Evolutionary conservation across 2,797 vertebrate genomes (phyloP), one percentile per base, ranked within the genome.

Genomic region (Notolabrus celidotus): DNA sequence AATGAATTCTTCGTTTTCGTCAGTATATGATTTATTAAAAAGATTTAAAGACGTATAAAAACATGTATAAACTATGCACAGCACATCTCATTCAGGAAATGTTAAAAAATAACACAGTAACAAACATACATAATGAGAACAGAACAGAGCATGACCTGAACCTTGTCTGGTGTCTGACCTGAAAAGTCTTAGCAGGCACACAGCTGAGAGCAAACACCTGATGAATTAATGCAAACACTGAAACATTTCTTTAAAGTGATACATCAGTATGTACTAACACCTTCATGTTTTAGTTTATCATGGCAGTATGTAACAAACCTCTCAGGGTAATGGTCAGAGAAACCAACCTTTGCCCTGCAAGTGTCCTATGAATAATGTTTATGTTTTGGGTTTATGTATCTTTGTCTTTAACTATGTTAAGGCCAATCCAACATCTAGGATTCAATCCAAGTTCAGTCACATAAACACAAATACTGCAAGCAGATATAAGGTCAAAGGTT

Each of bases 1-100:
- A 38, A 14, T 38, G 10, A 38, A 38, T 1, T 38, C 36, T 14
- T 38, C 11, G 23, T 79, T 51, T 55, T n/a, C 3, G 52, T 41
- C 25, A 60, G 74, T 12, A 56, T 45, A 55, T 39, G 2, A 77
- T 89, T 89, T 90, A 90, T 89, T 90, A 70, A 86, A 89, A 2
- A 1, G 56, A 51, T 36, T 3, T 10, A 56, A 38, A 4, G n/a
- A 8, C 73, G 69, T 27, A 54, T 22, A 68, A 65, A 77, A 80
- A 73, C 47, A 84, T 54, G 27, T 66, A 79, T 11, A 58, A 57
- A 56, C 5, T 72, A 80, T 83, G 66, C 67, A 82, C 88, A 81
- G 85, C 78, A 87, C 78, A 73, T 67, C 17, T 75, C 38, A 70
- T 51, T 45, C 69, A 74, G 17, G 4, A 39, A 8, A 54, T 55